Conservation (phyloP, 2,797 vertebrate species). For the Diplodus sargus region DNA sequence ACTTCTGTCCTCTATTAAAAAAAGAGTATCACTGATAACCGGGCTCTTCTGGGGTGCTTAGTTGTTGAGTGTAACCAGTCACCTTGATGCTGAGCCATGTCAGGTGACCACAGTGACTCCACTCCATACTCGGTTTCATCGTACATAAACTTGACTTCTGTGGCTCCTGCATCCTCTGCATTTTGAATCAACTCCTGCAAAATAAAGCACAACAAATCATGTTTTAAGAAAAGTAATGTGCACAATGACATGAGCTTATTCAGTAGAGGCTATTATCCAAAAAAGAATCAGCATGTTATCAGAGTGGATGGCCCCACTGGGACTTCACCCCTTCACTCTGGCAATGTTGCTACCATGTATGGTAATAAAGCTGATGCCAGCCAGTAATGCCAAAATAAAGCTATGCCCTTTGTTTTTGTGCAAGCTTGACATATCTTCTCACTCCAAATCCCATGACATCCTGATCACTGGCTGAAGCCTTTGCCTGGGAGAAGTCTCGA, state of each 20-base stretch:
- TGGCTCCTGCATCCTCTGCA: constrained; percentile 98
- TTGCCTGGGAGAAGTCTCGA: not conserved
- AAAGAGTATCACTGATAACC: not conserved
- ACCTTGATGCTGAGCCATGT: constrained; percentile 97
- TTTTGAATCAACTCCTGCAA: constrained; percentile 98
- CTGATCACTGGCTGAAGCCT: not conserved
- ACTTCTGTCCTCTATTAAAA: not conserved
- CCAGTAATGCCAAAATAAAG: constrained; percentile 43
- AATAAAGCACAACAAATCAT: constrained; percentile 34
- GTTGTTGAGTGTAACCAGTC: constrained; percentile 25
- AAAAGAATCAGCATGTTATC: constrained; percentile 30
- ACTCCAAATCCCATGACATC: constrained; percentile 18
- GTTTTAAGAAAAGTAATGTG: constrained; percentile 2
- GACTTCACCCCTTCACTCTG: constrained; percentile 10
- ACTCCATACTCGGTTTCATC: constrained; percentile 97
- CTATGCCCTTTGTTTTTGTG: constrained; percentile 19
- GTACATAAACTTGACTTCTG: constrained; percentile 95
- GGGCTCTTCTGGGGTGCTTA: not conserved
- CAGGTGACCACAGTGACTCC: constrained; percentile 95
- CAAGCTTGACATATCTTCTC: constrained; percentile 11
- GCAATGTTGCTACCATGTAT: constrained; percentile 19
- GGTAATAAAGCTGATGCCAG: constrained; percentile 27
- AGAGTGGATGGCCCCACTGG: not conserved
- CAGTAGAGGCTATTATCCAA: constrained; percentile 29
- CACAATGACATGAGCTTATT: constrained; percentile 8